Base-by-base conservation (phyloP, 1,140 invertebrate genomes). In the Aphis gossypii region DNA sequence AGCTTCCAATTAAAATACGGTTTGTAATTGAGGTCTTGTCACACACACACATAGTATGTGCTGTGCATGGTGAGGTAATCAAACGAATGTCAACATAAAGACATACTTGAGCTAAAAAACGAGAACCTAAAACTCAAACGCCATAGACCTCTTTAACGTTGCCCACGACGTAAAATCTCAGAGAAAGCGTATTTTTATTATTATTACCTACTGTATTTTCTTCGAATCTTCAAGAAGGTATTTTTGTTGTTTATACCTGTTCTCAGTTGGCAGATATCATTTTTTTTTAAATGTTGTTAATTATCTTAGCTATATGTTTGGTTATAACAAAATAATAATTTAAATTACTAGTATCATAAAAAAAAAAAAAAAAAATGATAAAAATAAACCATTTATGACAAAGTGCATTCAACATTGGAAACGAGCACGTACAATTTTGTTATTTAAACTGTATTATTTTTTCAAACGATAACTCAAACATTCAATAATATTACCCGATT, bases 1-100 rank as follows among this genome's bases (percentile, higher is more conserved):
- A 88, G n/a, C n/a, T n/a, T 88, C 87, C 87, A 88, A 88, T 88
- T 88, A 88, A 88, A 88, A 88, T 88, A 38, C 2, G 87, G 87
- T 88, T 88, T 21, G 87, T 88, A 54, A 88, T 88, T 88, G 87
- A 51, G 46, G 87, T 88, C 30, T 35, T n/a, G 46, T 88, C 46
- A 38, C n/a, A 48, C 87, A 48, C 87, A n/a, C 20, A 54, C 46
- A 54, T 2, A 35, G 25, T 44, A 25, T 44, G 60, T n/a, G 60
- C 60, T 5, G 30, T 76, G 60, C 30, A 35, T 54, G n/a, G 46
- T 35, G 5, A 54, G 87, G 48, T 51, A 88, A 88, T 51, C 87
- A 88, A 88, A 88, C 87, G 48, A 35, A 54, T 54, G 87, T 54
- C 48, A 54, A 88, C 87, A 88, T 88, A n/a, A 51, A 46, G 44